These are phyloP conservation scores for Mactromeris polynyma DNA, from an alignment of 2,888 invertebrate species.

Conservation along the genomic window DNA sequence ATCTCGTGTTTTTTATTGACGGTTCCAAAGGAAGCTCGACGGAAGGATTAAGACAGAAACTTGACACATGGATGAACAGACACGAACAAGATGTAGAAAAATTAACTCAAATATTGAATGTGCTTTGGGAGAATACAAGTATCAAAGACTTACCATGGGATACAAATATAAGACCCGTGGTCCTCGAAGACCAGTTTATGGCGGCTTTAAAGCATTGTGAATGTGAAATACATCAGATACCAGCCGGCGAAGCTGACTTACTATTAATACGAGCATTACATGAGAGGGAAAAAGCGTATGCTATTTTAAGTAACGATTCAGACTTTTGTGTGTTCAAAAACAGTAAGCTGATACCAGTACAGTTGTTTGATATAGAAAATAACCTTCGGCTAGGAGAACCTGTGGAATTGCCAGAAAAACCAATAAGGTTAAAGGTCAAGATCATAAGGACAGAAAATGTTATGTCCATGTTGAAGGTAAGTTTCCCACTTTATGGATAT, in stretches of 20 bases:
- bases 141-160: slow-evolving; percentile 72
- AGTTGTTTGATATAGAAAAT: slow-evolving; percentile 83
- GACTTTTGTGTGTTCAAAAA: slow-evolving; percentile 85
- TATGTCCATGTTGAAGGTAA: slow-evolving; percentile 76
- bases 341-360: slow-evolving; percentile 79
- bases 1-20: slow-evolving; percentile 84
- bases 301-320: slow-evolving; percentile 84
- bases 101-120: slow-evolving; percentile 76
- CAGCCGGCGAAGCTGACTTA: slow-evolving; percentile 84
- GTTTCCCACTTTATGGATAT: slow-evolving; percentile 14
- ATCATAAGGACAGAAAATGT: slow-evolving; percentile 77
- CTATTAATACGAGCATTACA: slow-evolving; percentile 79
- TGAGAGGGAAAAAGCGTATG: slow-evolving; percentile 80
- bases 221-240: slow-evolving; percentile 80
- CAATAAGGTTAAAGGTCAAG: slow-evolving; percentile 78
- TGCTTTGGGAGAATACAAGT: slow-evolving; percentile 71
- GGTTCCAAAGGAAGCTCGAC: slow-evolving; percentile 82
- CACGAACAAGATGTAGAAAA: slow-evolving; percentile 79
- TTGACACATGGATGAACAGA: slow-evolving; percentile 82
- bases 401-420: slow-evolving; percentile 75
- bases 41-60: slow-evolving; percentile 77
- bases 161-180: slow-evolving; percentile 80
- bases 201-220: slow-evolving; percentile 77
- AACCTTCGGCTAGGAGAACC: slow-evolving; percentile 80
- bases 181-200: slow-evolving; percentile 81